Evolutionary conservation across 2,113 vertebrate species (phyloP).

Genomic region (Phoxinus phoxinus): DNA sequence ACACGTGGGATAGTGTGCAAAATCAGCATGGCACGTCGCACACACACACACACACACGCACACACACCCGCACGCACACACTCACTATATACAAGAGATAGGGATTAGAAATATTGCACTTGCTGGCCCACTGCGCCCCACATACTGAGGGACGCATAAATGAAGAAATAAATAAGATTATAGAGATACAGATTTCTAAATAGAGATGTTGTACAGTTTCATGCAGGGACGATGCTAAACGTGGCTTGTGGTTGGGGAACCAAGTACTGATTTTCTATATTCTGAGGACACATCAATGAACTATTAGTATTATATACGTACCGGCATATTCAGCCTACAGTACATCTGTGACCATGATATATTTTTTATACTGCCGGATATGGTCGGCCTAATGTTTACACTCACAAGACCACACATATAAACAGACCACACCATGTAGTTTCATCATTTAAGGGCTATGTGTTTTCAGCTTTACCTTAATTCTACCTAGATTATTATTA

Average conservation of each 20-base stretch:
- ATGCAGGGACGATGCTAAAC: slow-evolving; percentile 84
- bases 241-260: slow-evolving; percentile 49
- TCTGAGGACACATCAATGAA: slow-evolving; percentile 25
- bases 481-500: slow-evolving; percentile 7
- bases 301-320: slow-evolving; percentile 33
- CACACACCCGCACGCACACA: slow-evolving; percentile 20
- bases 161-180: slow-evolving; percentile 45
- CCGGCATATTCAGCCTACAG: slow-evolving; percentile 31
- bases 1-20: neutral
- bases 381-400: slow-evolving; percentile 30
- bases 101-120: slow-evolving; percentile 91
- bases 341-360: slow-evolving; percentile 17
- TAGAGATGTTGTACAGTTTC: slow-evolving; percentile 62
- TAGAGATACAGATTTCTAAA: slow-evolving; percentile 75
- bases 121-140: slow-evolving; percentile 91
- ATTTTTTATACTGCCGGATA: slow-evolving; percentile 20
- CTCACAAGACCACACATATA: slow-evolving; percentile 37
- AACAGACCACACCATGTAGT: slow-evolving; percentile 33
- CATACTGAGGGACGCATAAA: slow-evolving; percentile 77
- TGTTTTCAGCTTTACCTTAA: neutral
- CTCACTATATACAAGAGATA: slow-evolving; percentile 84
- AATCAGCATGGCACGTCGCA: slow-evolving; percentile 11
- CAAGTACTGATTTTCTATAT: neutral
- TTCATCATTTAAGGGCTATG: slow-evolving; percentile 7
- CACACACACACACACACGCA: neutral